phyloP scores from a whole-genome alignment of 2,888 invertebrate genomes.

The Ecdyonurus torrentis region DNA sequence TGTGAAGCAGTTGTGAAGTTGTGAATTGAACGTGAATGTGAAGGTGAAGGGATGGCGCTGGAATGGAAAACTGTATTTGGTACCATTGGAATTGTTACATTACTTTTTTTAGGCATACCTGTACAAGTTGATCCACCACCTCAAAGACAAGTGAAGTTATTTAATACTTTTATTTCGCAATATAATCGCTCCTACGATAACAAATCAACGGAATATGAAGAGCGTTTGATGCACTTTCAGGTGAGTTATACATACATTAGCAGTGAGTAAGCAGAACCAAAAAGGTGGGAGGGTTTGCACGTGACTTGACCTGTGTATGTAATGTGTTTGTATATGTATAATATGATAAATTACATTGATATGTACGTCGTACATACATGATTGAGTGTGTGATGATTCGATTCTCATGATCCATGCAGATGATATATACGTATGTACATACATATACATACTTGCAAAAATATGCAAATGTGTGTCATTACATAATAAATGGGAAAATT shows the following conservation, averaged over 20 bases:
- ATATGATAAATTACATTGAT: conserved; percentile 9
- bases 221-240: conserved; percentile 34
- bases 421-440: no score
- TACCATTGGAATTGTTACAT: conserved; percentile 22
- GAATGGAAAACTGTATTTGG: conserved; percentile 25
- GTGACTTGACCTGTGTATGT: no score
- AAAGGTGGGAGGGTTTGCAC: no score
- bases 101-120: conserved; percentile 31
- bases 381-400: not conserved
- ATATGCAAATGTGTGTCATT: no score
- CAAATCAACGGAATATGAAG: conserved; percentile 30
- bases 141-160: conserved; percentile 23
- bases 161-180: conserved; percentile 32
- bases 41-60: conserved; percentile 10
- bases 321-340: no score
- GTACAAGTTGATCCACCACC: conserved; percentile 24
- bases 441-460: no score
- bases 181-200: conserved; percentile 37
- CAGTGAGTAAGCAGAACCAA: no score
- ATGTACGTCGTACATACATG: not conserved
- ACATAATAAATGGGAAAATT: no score
- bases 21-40: conserved; percentile 7
- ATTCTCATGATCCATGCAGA: not conserved
- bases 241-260: no score
- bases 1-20: no score